Evolutionary conservation across 2,113 vertebrate species (phyloP), one percentile per base, ranked within the genome.

Genomic region (Siphamia tubifer): DNA sequence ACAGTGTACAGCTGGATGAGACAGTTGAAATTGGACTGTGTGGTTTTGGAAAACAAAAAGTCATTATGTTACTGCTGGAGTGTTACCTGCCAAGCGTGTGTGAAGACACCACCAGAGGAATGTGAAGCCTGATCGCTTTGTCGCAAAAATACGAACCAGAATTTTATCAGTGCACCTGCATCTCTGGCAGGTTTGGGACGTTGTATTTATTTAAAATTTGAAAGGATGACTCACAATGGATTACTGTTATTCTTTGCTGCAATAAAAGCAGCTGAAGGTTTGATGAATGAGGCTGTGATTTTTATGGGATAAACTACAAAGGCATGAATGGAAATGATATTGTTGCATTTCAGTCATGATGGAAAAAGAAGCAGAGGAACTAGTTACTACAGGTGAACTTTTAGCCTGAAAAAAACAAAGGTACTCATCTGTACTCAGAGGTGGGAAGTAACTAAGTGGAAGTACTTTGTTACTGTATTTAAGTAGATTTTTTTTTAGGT

Each of bases 31-130:
- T 57, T 15, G 17, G 57, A 83, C 57, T 27, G 68, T 74, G 61
- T 70, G 35, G 73, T 83, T 35, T 56, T 63, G 82, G 71, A 84
- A 62, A 74, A 58, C 63, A 78, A 75, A 56, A 64, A 84, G 72
- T 71, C 64, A 67, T 84, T 69, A 67, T 53, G 79, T 58, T 65
- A 48, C 63, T 52, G 54, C 5, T 19, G 2, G 19, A 58, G 43
- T 28, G 32, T 31, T 30, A 6, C 35, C 68, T 61, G 82, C 68
- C 65, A 79, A 40, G 32, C 21, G 8, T 16, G 52, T 66, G 67
- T 73, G 48, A 67, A 74, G 63, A 56, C 13, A 2, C 27, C 24
- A 62, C 71, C 74, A 80, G 54, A 69, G n/a, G 7, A 49, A 39
- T 31, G 20, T 6, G 4, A 8, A n/a, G 56, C 21, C 48, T 53